Base-by-base conservation (phyloP, 2,888 invertebrate genomes). In the Drosophila mimetica region DNA sequence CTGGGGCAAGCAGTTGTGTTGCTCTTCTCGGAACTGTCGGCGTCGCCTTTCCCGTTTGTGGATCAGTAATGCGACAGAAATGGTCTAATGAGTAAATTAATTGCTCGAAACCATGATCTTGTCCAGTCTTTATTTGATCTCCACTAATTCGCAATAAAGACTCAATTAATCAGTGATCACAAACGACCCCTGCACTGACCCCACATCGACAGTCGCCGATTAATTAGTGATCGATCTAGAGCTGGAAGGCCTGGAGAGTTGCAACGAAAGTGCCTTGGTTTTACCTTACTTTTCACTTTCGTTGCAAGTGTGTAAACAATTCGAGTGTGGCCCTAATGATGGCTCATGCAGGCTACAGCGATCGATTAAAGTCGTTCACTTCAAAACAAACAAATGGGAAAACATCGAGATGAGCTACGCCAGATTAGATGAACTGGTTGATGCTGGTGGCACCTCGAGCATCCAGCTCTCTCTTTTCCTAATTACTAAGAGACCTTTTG, bases 31-130 rank as follows among this genome's bases (percentile, higher is more conserved):
- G 71, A 71, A 61, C 39, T 70, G 44, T 39, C 63, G 64, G 36
- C 50, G 11, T 34, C 30, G 32, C 42, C 41, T 60, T 65, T 36
- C 22, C 55, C 51, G 47, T 52, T 66, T 66, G 22, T 32, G 42
- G 54, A 44, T 61, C 28, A 64, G 52, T 48, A 37, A 32, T 16
- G 22, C 42, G 50, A 61, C 73, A 51, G 22, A 71, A 63, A 75
- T 67, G 72, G 74, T 20, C 64, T 70, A 78, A 78, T 71, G 73
- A 72, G 71, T 75, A 77, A 77, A 86, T 84, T 75, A 81, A 79
- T 80, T 77, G 63, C 54, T 6, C 28, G 20, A 22, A 8, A 22
- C 44, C 47, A 70, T 44, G 53, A 73, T 73, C 59, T 57, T 25
- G 16, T 65, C 39, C 51, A 52, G 59, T 32, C 59, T 55, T 14